Conservation (phyloP, 2,888 invertebrate genomes). For the Julus scandinavius region DNA sequence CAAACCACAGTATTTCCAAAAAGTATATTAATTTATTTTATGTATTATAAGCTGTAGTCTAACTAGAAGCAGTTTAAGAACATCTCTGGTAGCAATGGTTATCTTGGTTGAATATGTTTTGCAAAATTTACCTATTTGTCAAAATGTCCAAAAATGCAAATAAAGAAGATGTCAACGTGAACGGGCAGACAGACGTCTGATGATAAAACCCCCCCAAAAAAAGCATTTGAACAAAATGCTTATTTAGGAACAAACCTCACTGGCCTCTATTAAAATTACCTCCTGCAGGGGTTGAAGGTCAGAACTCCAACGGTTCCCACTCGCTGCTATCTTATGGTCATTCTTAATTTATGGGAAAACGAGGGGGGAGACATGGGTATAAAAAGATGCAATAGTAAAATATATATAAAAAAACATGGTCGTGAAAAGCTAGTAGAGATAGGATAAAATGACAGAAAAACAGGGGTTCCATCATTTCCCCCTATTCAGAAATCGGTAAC, state of each 20-base stretch:
- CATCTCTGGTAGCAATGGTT: not conserved
- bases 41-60: not conserved
- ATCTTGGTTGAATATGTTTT: not conserved
- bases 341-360: conserved; percentile 52
- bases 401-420: conserved; percentile 22
- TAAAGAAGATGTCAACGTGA: not conserved
- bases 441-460: conserved; percentile 45
- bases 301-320: conserved; percentile 40
- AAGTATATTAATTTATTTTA: not conserved
- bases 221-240: conserved; percentile 30
- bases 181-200: conserved; percentile 44
- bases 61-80: not conserved
- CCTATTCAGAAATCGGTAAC: conserved; percentile 15
- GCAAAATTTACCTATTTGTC: not conserved
- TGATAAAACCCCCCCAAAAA: conserved; percentile 28
- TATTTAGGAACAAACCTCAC: conserved; percentile 16
- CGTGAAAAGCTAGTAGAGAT: not conserved
- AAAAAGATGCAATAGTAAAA: conserved; percentile 33
- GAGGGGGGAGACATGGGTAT: not conserved
- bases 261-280: conserved; percentile 47
- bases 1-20: not conserved
- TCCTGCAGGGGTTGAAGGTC: conserved; percentile 35
- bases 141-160: conserved; percentile 42
- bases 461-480: conserved; percentile 16
- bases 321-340: conserved; percentile 47